These are phyloP conservation scores for Tenthredo scrophulariae DNA, from an alignment of 2,888 invertebrate genomes.

Conservation along the genomic window DNA sequence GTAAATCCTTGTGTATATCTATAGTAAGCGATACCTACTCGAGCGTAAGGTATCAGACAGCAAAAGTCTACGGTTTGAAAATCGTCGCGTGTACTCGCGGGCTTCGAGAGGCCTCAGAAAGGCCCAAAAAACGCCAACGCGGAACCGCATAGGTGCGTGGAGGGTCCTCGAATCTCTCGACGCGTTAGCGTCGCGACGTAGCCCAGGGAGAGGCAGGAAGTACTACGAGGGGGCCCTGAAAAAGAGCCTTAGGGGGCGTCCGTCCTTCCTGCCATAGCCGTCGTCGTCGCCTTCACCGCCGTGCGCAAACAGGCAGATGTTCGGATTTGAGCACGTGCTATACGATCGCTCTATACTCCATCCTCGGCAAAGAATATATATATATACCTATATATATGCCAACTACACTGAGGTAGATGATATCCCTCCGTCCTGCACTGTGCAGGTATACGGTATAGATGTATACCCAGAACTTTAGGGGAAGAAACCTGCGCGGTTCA, in stretches of 20 bases:
- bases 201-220: conserved; percentile 51
- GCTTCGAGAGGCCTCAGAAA: conserved; percentile 44
- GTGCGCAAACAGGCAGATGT: conserved; percentile 71
- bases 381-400: not conserved
- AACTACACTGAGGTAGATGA: conserved; percentile 25
- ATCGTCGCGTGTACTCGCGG: conserved; percentile 16
- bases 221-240: conserved; percentile 39
- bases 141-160: conserved; percentile 46
- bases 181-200: conserved; percentile 31
- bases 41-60: not conserved
- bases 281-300: conserved; percentile 45
- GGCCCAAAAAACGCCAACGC: conserved; percentile 34
- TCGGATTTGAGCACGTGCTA: conserved; percentile 76
- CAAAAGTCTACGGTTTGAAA: not conserved
- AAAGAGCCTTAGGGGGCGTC: conserved; percentile 64
- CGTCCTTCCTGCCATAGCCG: conserved; percentile 69
- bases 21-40: conserved; percentile 9
- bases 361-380: conserved; percentile 1
- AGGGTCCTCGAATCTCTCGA: conserved; percentile 48
- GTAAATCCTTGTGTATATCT: not conserved
- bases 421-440: conserved; percentile 12
- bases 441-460: conserved; percentile 23
- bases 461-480: not conserved
- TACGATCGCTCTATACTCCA: conserved; percentile 53
- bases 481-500: conserved; percentile 32